phyloP scores from a whole-genome alignment of 1,140 invertebrate species.

The Pogonognathellus flavescens region DNA sequence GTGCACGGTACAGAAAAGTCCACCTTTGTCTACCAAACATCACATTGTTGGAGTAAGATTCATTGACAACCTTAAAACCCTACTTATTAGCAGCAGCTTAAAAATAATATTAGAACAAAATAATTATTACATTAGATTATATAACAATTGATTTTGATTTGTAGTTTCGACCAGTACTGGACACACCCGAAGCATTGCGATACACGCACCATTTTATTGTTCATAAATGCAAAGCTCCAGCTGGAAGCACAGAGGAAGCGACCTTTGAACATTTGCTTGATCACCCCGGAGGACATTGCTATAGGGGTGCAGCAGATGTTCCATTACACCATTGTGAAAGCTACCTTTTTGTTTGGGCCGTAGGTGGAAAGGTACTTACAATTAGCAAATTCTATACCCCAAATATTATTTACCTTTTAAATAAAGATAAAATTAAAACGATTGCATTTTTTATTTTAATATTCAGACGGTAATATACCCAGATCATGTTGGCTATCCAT shows the following conservation, averaged over 20 bases:
- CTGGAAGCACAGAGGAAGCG: constrained; percentile 34
- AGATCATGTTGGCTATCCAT: constrained; percentile 43
- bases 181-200: background rate
- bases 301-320: background rate
- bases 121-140: background rate
- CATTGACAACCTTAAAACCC: too few species aligned
- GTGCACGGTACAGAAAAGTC: constrained; percentile 52
- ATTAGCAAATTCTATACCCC: background rate
- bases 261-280: constrained; percentile 9
- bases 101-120: too few species aligned
- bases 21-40: constrained; percentile 23
- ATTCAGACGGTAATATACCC: constrained; percentile 17
- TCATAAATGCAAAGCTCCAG: constrained; percentile 40
- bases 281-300: constrained; percentile 24
- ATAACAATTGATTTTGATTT: background rate
- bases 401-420: background rate
- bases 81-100: too few species aligned
- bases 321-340: constrained; percentile 8
- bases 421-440: background rate
- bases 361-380: constrained; percentile 46
- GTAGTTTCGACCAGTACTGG: constrained; percentile 30
- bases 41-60: constrained; percentile 56
- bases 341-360: constrained; percentile 47
- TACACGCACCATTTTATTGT: constrained; percentile 61
- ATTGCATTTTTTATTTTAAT: background rate